A percentile compares a stretch with the other conserved stretches of the same genome.
Conservation (phyloP, 2,113 vertebrate genomes). For the Nicator chloris region DNA sequence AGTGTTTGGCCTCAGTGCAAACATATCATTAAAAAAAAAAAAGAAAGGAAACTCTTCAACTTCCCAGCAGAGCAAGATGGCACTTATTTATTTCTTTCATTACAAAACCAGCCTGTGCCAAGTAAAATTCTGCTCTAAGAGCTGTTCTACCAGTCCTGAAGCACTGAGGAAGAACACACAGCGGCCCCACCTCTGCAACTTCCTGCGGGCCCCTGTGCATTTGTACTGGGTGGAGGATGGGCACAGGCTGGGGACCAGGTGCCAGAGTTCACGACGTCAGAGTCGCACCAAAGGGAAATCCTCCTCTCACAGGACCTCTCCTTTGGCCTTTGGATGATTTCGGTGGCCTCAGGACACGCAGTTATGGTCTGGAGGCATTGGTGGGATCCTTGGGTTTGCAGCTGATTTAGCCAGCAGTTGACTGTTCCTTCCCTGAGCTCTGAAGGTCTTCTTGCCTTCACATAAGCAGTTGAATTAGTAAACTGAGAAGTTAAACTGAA, state of each 20-base stretch:
- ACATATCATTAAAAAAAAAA: background rate
- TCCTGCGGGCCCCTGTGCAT: background rate
- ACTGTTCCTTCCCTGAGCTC: background rate
- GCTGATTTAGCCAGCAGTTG: background rate
- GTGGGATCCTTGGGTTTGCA: background rate
- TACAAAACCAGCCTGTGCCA: conserved; percentile 33
- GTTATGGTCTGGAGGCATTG: background rate
- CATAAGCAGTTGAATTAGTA: background rate
- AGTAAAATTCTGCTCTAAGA: conserved; percentile 43
- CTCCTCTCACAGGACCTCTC: background rate
- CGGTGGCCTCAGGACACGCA: background rate
- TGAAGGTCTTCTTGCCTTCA: background rate
- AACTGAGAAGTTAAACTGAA: background rate
- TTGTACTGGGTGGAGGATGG: background rate
- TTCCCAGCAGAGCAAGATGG: conserved; percentile 24
- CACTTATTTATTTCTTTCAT: conserved; percentile 42
- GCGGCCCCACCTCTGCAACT: conserved; percentile 15
- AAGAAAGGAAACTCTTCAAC: background rate
- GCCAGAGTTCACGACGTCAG: rapidly evolving
- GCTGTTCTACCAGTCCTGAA: conserved; percentile 54
- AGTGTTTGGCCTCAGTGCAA: background rate
- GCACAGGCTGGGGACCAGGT: background rate
- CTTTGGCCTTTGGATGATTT: rapidly evolving
- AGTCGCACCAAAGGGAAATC: rapidly evolving
- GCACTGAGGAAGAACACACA: background rate